phyloP scores from a whole-genome alignment of 2,797 vertebrate genomes.

The Melanotaenia nigrans region DNA sequence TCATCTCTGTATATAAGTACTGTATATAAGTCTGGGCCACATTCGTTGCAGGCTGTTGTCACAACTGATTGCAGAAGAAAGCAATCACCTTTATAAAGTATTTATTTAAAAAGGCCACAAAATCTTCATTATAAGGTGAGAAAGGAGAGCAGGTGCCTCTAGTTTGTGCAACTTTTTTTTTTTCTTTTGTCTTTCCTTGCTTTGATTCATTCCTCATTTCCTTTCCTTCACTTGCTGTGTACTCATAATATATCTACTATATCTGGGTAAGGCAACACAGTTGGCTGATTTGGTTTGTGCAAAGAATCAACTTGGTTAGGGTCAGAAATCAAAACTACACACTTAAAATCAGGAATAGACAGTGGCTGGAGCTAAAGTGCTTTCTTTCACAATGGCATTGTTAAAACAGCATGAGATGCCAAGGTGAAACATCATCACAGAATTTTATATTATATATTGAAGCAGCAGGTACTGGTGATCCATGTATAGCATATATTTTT shows the following conservation, averaged over 20 bases:
- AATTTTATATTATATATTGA: background rate
- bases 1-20: background rate
- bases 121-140: background rate
- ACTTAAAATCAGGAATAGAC: background rate
- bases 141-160: background rate
- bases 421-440: background rate
- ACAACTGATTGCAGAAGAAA: background rate
- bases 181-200: background rate
- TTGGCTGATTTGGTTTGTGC: background rate
- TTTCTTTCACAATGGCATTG: background rate
- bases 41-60: constrained; percentile 1
- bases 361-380: background rate
- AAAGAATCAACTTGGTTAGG: background rate
- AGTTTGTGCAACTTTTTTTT: background rate
- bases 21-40: background rate
- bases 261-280: background rate
- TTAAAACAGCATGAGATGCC: too few relatives aligned
- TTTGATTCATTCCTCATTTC: background rate
- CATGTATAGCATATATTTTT: background rate
- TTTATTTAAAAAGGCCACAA: background rate
- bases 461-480: background rate
- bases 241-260: background rate
- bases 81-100: background rate
- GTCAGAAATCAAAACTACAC: background rate
- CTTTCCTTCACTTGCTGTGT: background rate